Conservation (phyloP, 2,113 vertebrate genomes). For the Nesoenas mayeri region DNA sequence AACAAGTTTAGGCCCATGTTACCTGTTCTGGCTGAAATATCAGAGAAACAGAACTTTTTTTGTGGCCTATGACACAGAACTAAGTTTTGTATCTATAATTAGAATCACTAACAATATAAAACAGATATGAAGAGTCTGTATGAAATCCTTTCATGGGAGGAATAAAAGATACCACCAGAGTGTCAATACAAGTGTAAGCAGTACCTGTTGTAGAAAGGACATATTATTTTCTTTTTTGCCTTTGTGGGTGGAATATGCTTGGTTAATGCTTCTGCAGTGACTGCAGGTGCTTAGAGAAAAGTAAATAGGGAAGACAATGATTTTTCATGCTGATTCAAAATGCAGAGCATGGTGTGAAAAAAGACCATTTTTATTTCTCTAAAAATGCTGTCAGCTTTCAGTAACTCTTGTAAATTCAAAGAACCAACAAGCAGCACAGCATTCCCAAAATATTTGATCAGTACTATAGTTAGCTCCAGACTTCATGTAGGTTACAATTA, state of each 20-base stretch:
- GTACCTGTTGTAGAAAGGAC: neutral
- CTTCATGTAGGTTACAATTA: neutral
- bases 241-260: neutral
- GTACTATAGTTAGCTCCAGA: neutral
- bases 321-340: neutral
- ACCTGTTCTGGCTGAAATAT: neutral
- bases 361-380: neutral
- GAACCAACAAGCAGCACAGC: neutral
- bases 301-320: neutral
- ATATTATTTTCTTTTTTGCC: neutral
- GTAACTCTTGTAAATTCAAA: neutral
- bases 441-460: neutral
- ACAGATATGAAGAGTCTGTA: neutral
- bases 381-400: neutral
- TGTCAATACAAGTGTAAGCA: rapidly evolving
- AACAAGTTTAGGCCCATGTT: neutral
- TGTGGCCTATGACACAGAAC: neutral
- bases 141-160: neutral
- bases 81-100: neutral
- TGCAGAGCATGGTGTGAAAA: neutral
- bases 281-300: neutral
- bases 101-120: neutral
- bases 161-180: neutral
- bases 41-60: neutral
- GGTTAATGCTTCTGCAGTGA: neutral